Percentiles rank a stretch among this genome's conserved stretches.
phyloP scores from a whole-genome alignment of 2,888 invertebrate species.

The Spodoptera littoralis region DNA sequence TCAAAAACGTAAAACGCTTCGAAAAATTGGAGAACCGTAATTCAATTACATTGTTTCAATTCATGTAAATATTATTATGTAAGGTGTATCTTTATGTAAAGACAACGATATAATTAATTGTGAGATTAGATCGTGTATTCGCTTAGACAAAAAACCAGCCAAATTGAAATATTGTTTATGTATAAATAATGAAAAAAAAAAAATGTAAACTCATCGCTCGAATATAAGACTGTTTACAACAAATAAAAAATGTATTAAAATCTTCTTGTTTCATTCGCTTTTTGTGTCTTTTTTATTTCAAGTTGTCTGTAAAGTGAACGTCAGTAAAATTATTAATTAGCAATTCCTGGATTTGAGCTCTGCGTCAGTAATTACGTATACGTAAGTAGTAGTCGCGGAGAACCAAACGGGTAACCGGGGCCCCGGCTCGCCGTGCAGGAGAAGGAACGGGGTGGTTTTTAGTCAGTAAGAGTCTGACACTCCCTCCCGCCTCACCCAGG shows the following conservation, averaged over 20 bases:
- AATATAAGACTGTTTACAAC: conserved; percentile 88
- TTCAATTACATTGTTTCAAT: conserved; percentile 81
- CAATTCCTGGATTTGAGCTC: no score
- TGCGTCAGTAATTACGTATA: no score
- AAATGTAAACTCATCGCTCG: conserved; percentile 82
- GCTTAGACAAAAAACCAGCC: conserved; percentile 81
- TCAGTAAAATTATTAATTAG: no score
- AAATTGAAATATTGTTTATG: conserved; percentile 83
- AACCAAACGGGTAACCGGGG: no score
- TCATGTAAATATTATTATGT: conserved; percentile 79
- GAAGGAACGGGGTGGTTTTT: no score
- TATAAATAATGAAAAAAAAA: conserved; percentile 57
- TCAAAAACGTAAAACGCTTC: conserved; percentile 61
- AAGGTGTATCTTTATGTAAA: conserved; percentile 70
- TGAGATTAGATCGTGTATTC: conserved; percentile 77
- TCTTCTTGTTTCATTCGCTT: conserved; percentile 9
- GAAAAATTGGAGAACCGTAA: conserved; percentile 68
- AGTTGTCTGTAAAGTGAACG: no score
- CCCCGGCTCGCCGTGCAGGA: no score
- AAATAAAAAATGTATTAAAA: conserved; percentile 76
- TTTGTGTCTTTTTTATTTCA: neutral
- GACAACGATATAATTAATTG: conserved; percentile 75
- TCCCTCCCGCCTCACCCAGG: no score
- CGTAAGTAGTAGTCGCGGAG: no score
- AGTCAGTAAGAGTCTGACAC: no score